Base-by-base conservation (phyloP, 1,140 invertebrate genomes). In the Drosophila busckii region DNA sequence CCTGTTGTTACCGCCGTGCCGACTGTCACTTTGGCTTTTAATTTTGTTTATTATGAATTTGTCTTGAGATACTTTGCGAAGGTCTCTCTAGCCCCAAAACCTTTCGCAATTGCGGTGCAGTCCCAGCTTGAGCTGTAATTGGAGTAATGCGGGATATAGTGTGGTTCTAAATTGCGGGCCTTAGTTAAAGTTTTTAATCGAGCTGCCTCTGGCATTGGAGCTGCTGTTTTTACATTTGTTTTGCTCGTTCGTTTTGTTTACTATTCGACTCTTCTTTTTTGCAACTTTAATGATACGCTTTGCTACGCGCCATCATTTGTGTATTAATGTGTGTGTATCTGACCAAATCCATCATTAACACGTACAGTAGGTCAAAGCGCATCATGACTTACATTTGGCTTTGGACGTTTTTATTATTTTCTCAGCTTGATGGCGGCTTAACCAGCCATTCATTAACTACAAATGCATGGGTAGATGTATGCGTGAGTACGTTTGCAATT, bases 341-440 rank as follows among this genome's bases (percentile, higher is more conserved):
- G 54, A 32, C 29, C 73, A 68, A 40, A 78, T 71, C 68, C 73
- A 78, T 78, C 75, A 78, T 78, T 69, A 78, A 82, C 73, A 80
- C 75, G 68, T 82, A 68, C 49, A 78, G 68, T 78, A 69, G 73
- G 73, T 78, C 73, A 78, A 12, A 52, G 32, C 54, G 45, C 31
- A 53, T 50, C 44, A 62, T 62, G 70, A 62, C 60, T 42, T 64
- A 64, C 65, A 75, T 76, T 70, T 70, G 54, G 40, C 40, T 58
- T 63, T 62, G 13, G 42, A 12, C 32, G 17, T 25, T 55, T 31
- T 61, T 59, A 46, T 32, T 53, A 13, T 55, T 66, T 56, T 50
- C 41, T 41, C 49, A 40, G 53, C 53, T 56, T 75, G 41, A 49
- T 58, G 54, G 22, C 20, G 42, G 53, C 65, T 29, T 67, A 38